These are phyloP conservation scores for Chrysogorgia sp. DNA, from an alignment of 92 coral and sea anemone species.

Conservation along the genomic window DNA sequence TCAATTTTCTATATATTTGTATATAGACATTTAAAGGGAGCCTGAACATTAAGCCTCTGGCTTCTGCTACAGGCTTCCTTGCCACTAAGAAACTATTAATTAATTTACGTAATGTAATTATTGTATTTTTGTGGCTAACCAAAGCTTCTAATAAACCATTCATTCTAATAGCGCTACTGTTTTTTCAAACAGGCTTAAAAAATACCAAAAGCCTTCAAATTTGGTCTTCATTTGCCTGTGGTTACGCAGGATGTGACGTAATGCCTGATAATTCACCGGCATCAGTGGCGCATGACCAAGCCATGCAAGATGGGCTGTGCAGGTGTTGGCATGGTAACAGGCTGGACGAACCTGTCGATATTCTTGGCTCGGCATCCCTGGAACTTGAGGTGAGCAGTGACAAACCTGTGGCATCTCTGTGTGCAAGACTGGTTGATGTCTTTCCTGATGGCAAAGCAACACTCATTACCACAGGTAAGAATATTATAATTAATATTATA, in stretches of 20 bases:
- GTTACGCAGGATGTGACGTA: constrained; percentile 45
- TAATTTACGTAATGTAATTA: no score
- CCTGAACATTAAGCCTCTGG: no score
- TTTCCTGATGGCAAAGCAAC: constrained; percentile 72
- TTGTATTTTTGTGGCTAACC: no score
- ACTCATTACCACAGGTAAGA: constrained; percentile 69
- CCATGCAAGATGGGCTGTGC: constrained; percentile 62
- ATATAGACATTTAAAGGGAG: no score
- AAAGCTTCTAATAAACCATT: no score
- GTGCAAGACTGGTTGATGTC: constrained; percentile 73
- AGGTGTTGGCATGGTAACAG: constrained; percentile 71
- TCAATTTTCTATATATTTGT: no score
- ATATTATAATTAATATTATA: no score
- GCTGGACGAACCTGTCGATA: constrained; percentile 55
- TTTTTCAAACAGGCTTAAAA: no score
- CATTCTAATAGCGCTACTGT: no score
- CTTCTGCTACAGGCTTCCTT: no score
- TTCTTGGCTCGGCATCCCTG: constrained; percentile 66
- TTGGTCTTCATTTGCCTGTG: constrained; percentile 54
- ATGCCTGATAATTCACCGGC: constrained; percentile 42
- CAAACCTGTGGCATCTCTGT: constrained; percentile 54
- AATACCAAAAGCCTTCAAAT: no score
- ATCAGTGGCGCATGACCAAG: constrained; percentile 67
- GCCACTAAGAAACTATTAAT: no score
- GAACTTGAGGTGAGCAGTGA: constrained; percentile 68